Conservation (phyloP, 2,888 invertebrate species). For the Drosophila tanythrix region DNA sequence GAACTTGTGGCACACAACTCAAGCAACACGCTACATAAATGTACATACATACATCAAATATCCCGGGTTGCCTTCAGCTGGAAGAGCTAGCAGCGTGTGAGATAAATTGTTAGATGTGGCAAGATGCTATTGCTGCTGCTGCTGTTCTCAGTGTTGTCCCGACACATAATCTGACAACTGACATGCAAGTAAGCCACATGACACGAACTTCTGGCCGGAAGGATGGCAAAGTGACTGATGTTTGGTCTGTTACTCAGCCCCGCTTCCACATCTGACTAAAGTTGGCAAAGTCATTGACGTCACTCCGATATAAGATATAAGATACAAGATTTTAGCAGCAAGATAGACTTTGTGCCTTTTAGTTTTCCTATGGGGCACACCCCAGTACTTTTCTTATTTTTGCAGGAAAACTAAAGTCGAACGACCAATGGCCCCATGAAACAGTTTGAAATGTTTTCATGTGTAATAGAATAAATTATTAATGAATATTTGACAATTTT, state of each 20-base stretch:
- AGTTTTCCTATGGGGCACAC: not conserved
- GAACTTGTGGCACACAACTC: not conserved
- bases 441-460: not conserved
- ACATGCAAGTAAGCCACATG: constrained; percentile 65
- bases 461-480: not conserved
- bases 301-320: not conserved
- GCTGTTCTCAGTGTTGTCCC: constrained; percentile 49
- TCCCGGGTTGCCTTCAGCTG: constrained; percentile 7
- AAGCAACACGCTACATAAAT: constrained; percentile 51
- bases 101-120: constrained; percentile 63
- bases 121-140: constrained; percentile 35
- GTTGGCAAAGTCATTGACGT: constrained; percentile 50
- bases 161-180: constrained; percentile 77
- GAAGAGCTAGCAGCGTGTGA: constrained; percentile 18
- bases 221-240: constrained; percentile 63
- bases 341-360: constrained; percentile 12
- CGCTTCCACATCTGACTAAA: constrained; percentile 16
- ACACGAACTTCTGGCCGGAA: constrained; percentile 70
- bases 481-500: not conserved
- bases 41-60: constrained; percentile 45
- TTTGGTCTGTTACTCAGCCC: constrained; percentile 22
- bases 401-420: not conserved
- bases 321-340: not conserved
- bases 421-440: not conserved
- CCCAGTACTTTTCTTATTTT: not conserved